These are phyloP conservation scores for Ostrea edulis DNA, from an alignment of 1,140 invertebrate genomes.

Conservation along the genomic window DNA sequence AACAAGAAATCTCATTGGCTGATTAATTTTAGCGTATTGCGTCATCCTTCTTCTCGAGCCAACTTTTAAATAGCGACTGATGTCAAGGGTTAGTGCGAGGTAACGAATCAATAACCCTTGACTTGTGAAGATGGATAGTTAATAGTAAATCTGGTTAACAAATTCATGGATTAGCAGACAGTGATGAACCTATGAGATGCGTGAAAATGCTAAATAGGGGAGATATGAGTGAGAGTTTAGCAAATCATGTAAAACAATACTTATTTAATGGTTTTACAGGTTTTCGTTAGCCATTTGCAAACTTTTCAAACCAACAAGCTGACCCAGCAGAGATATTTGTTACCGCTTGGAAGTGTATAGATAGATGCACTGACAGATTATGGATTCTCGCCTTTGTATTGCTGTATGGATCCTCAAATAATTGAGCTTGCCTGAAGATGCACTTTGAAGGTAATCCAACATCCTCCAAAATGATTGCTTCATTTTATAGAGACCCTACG, in stretches of 20 bases:
- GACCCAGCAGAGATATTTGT: constrained; percentile 45
- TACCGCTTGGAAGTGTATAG: constrained; percentile 41
- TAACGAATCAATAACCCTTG: too few species aligned
- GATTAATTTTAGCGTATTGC: too few species aligned
- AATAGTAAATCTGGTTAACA: too few species aligned
- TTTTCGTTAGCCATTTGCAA: constrained; percentile 49
- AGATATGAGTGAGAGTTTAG: constrained; percentile 24
- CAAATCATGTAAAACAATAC: constrained; percentile 55
- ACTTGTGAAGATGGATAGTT: too few species aligned
- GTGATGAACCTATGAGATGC: not conserved
- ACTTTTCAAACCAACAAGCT: constrained; percentile 42
- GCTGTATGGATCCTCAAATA: constrained; percentile 50
- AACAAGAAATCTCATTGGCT: too few species aligned
- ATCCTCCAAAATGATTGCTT: constrained; percentile 34
- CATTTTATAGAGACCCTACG: not conserved
- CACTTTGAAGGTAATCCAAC: constrained; percentile 32
- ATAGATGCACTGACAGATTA: constrained; percentile 35
- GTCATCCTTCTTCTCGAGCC: too few species aligned
- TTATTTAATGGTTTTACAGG: constrained; percentile 45
- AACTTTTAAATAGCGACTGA: too few species aligned
- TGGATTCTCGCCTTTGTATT: constrained; percentile 38
- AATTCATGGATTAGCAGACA: too few species aligned
- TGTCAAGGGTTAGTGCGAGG: too few species aligned
- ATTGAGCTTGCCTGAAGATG: constrained; percentile 47
- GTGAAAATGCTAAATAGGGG: constrained; percentile 39